A percentile compares a stretch with the other conserved stretches of the same genome.
Evolutionary conservation across 2,113 vertebrate genomes (phyloP).

Genomic region (Mormoops blainvillei): DNA sequence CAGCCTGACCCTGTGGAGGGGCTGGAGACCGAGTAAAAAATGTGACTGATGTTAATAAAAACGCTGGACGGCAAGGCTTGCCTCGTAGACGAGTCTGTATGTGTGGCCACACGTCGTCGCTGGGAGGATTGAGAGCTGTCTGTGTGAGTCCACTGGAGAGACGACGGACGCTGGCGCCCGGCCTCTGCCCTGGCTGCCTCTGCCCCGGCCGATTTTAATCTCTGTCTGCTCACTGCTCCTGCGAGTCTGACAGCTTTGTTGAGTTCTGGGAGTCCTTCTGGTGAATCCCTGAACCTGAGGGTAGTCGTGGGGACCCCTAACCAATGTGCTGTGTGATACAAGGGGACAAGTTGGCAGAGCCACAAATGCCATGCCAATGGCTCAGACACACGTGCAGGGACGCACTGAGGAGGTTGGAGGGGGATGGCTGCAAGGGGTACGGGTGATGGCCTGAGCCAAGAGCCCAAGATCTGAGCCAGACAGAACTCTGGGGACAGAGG

Average conservation of each 20-base stretch:
- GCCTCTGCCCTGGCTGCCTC: not conserved
- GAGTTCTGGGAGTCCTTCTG: not conserved
- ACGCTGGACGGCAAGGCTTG: not conserved
- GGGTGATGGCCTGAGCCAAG: not conserved
- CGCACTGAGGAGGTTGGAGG: not conserved
- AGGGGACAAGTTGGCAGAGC: not conserved
- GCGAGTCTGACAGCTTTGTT: not conserved
- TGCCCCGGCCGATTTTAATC: not conserved
- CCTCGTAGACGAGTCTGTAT: accelerated
- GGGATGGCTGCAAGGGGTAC: not conserved
- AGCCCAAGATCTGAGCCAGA: not conserved
- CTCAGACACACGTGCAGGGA: not conserved
- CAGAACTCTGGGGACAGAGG: not conserved
- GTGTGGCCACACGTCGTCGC: not conserved
- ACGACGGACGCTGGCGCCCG: not conserved
- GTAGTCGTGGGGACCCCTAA: not conserved
- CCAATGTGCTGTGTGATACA: not conserved
- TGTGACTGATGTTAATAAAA: not conserved
- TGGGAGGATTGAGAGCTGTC: not conserved
- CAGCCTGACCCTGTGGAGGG: not conserved
- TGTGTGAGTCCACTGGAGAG: not conserved
- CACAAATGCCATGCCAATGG: not conserved
- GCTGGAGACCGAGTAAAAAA: not conserved
- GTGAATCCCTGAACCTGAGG: not conserved
- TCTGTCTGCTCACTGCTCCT: not conserved